A percentile compares a stretch with the other conserved stretches of the same genome.
Evolutionary conservation across 2,888 invertebrate species (phyloP).

Genomic region (Agriopis marginaria): DNA sequence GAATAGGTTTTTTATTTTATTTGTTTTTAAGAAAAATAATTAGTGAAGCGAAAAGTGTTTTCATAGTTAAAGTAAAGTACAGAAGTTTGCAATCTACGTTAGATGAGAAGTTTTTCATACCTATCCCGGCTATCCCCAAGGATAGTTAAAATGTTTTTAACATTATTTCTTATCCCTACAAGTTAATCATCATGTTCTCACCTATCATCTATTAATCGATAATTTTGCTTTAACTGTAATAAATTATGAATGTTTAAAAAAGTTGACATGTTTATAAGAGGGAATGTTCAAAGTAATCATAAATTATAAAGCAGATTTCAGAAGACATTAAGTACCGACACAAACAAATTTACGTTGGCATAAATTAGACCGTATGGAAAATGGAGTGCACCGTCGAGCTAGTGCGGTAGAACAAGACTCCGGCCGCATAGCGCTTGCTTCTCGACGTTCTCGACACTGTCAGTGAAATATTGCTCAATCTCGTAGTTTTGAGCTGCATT

Average conservation of each 20-base stretch:
- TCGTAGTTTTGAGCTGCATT: constrained; percentile 22
- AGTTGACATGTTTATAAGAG: constrained; percentile 1
- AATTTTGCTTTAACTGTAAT: constrained; percentile 1
- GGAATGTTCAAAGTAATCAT: constrained; percentile 26
- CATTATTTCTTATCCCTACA: neutral
- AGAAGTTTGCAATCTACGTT: neutral
- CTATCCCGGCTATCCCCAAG: neutral
- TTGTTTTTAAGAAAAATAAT: neutral
- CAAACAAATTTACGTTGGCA: constrained; percentile 37
- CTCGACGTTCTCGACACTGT: constrained; percentile 18
- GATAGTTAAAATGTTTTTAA: neutral
- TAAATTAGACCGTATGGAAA: constrained; percentile 28
- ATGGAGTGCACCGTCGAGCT: constrained; percentile 15
- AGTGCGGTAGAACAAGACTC: constrained; percentile 10
- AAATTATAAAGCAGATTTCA: constrained; percentile 30
- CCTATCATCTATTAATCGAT: constrained; percentile 1
- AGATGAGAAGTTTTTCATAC: neutral
- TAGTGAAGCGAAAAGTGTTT: neutral
- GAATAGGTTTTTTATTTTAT: constrained; percentile 4
- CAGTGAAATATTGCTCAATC: constrained; percentile 29
- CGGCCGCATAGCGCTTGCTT: constrained; percentile 7
- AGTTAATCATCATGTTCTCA: neutral
- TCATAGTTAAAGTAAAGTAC: neutral
- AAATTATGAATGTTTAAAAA: constrained; percentile 17
- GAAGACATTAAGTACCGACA: constrained; percentile 32